Evolutionary conservation across 2,797 vertebrate species (phyloP).

Genomic region (Cyclopterus lumpus): DNA sequence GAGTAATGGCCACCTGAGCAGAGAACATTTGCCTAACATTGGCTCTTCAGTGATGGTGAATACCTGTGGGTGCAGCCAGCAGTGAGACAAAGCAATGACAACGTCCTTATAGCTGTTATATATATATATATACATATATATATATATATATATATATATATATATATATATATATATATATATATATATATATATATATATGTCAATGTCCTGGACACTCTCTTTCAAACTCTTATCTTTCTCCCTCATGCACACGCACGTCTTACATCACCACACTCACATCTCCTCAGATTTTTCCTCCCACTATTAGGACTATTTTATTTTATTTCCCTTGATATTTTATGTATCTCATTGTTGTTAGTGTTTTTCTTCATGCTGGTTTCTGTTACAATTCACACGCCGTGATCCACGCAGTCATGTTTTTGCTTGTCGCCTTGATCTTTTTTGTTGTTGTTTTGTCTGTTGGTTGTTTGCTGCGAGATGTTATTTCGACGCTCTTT

Average conservation of each 20-base stretch:
- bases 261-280: not conserved
- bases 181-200: not conserved
- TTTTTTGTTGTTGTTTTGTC: slow-evolving; percentile 36
- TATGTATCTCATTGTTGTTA: slow-evolving; percentile 19
- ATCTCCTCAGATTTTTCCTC: not conserved
- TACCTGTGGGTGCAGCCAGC: not conserved
- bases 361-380: slow-evolving; percentile 40
- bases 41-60: not conserved
- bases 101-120: no score
- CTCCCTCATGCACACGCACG: not conserved
- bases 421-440: slow-evolving; percentile 30
- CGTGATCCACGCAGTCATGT: slow-evolving; percentile 11
- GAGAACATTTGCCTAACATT: not conserved
- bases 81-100: not conserved
- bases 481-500: slow-evolving; percentile 36
- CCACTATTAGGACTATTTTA: not conserved
- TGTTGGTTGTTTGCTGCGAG: slow-evolving; percentile 33
- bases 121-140: no score
- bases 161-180: no score
- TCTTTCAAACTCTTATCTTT: not conserved
- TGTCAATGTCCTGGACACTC: not conserved
- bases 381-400: slow-evolving; percentile 16
- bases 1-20: not conserved
- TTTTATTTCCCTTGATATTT: slow-evolving; percentile 28
- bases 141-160: no score